Evolutionary conservation across 1,140 invertebrate genomes (phyloP), one percentile per base, ranked within the genome.

Genomic region (Caenorhabditis briggsae): DNA sequence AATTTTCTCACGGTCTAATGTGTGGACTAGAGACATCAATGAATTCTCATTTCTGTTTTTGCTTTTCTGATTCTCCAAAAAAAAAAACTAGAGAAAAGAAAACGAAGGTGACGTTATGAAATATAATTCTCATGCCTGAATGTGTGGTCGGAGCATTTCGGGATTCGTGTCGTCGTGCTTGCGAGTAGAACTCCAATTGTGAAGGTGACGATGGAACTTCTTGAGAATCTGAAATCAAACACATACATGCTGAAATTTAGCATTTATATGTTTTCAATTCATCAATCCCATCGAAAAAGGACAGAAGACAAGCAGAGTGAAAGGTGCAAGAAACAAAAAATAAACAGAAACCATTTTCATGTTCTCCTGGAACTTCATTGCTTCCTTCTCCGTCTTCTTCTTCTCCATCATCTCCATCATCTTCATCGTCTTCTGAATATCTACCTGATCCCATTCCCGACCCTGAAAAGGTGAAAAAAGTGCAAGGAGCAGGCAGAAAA

Each of bases 371-470:
- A 2, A 12, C 16, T 16, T 53, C 50, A n/a, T 58, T 3, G 20
- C 23, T 25, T 61, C 50, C 46, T 12, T 78, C 70, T 20, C 0
- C 9, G 14, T 41, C 25, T 0, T 53, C 46, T 0, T 50, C 43
- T n/a, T 78, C 70, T 2, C 41, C 70, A 53, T 78, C 46, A 5
- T 78, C 70, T 2, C 41, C 70, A 53, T 78, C 46, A 5, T 14
- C 70, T 78, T 78, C 70, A 25, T 78, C 70, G 14, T 78, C 70
- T 78, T 78, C 70, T 50, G 70, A 78, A 78, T 78, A 78, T 78
- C 70, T 46, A 78, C 2, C 46, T 50, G 70, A 9, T n/a, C 1
- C 18, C 20, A 50, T 14, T 50, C 70, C 70, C 12, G 70, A 78
- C 3, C 70, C 70, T 78, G 70, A 78, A 78, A 78, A 12, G 70